Percentiles rank a stretch among this genome's conserved stretches.
Conservation (phyloP, 2,888 invertebrate genomes). For the Pammene aurita region DNA sequence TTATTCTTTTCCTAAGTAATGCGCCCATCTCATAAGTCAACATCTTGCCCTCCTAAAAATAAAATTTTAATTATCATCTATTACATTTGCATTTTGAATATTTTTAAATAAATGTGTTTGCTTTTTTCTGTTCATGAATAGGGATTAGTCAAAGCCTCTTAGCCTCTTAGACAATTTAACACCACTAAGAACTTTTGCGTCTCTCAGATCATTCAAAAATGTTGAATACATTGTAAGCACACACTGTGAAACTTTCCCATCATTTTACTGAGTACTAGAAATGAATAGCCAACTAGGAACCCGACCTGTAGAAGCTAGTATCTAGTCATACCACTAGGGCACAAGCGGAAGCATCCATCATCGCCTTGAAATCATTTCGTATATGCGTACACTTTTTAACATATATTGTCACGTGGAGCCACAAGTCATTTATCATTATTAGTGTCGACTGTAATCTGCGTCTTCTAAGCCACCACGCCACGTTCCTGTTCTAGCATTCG, state of each 20-base stretch:
- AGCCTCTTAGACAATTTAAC: too few relatives aligned
- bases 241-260: too few relatives aligned
- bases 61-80: constrained; percentile 14
- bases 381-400: constrained; percentile 23
- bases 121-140: too few relatives aligned
- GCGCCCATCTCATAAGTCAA: constrained; percentile 82
- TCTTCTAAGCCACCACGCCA: constrained; percentile 60
- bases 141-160: too few relatives aligned
- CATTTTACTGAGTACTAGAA: too few relatives aligned
- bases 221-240: too few relatives aligned
- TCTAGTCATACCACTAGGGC: background rate
- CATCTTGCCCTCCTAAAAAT: constrained; percentile 81
- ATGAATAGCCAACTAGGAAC: too few relatives aligned
- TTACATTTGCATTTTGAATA: too few relatives aligned
- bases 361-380: constrained; percentile 20
- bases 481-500: constrained; percentile 59
- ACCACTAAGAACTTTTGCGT: too few relatives aligned
- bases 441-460: constrained; percentile 67
- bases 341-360: constrained; percentile 3
- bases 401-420: constrained; percentile 49
- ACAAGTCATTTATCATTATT: constrained; percentile 77
- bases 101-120: too few relatives aligned
- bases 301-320: background rate
- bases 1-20: constrained; percentile 79
- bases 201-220: too few relatives aligned